These are phyloP conservation scores for Aphidius gifuensis DNA, from an alignment of 1,140 invertebrate species.

Conservation along the genomic window DNA sequence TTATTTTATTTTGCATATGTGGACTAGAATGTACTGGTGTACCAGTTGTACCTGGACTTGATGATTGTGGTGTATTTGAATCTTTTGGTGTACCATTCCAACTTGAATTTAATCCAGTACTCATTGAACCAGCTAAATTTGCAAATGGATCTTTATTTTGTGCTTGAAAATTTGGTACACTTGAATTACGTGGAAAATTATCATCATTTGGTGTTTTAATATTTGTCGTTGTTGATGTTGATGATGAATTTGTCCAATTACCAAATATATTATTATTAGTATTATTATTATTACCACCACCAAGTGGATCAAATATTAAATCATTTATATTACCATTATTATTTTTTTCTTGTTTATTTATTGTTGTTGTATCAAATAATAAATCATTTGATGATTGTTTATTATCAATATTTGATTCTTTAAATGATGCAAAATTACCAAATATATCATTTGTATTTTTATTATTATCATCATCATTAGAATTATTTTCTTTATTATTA, in stretches of 20 bases:
- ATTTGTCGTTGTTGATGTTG: slow-evolving; percentile 10
- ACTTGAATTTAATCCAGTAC: slow-evolving; percentile 45
- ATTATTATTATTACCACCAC: slow-evolving; percentile 26
- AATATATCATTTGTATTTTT: slow-evolving; percentile 60
- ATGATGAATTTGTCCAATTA: slow-evolving; percentile 28
- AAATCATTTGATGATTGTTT: slow-evolving; percentile 34
- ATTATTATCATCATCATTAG: slow-evolving; percentile 44
- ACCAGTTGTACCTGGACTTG: slow-evolving; percentile 46
- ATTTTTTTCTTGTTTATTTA: slow-evolving; percentile 20
- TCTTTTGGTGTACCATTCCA: slow-evolving; percentile 51
- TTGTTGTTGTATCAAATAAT: slow-evolving; percentile 31
- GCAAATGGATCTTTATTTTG: slow-evolving; percentile 58
- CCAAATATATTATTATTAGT: slow-evolving; percentile 39
- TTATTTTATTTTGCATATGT: slow-evolving; percentile 36
- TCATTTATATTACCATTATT: slow-evolving; percentile 19
- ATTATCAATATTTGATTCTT: slow-evolving; percentile 31
- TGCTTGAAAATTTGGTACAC: slow-evolving; percentile 59
- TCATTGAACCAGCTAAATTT: slow-evolving; percentile 51
- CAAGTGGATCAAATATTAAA: slow-evolving; percentile 46
- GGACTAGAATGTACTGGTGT: slow-evolving; percentile 50
- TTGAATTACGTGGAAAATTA: slow-evolving; percentile 59
- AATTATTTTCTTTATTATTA: slow-evolving; percentile 23
- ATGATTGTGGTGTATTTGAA: slow-evolving; percentile 48
- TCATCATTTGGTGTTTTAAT: slow-evolving; percentile 41
- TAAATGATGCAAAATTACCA: slow-evolving; percentile 55